Evolutionary conservation across 2,797 vertebrate genomes (phyloP).

Genomic region (Cynopterus sphinx): DNA sequence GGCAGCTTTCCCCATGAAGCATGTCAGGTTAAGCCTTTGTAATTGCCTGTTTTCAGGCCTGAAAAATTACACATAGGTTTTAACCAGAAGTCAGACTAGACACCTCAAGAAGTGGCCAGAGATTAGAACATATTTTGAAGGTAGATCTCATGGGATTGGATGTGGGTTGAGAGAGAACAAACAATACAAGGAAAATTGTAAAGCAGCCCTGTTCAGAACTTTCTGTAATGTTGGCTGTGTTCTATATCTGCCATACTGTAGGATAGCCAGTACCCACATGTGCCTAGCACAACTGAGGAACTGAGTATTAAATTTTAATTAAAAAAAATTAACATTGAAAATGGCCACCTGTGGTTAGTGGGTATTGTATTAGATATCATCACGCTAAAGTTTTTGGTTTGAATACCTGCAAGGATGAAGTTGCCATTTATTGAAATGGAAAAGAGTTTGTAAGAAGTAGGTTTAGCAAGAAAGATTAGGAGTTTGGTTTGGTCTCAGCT

Average conservation of each 20-base stretch:
- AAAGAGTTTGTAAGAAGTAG: not conserved
- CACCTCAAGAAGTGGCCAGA: not conserved
- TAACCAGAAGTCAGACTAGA: not conserved
- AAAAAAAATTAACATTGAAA: not conserved
- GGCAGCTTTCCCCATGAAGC: not conserved
- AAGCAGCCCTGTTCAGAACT: not conserved
- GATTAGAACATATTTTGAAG: not conserved
- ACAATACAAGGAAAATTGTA: not conserved
- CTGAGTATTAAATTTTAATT: not conserved
- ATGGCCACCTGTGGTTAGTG: not conserved
- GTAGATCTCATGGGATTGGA: not conserved
- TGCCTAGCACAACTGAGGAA: not conserved
- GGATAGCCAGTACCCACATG: rapidly evolving
- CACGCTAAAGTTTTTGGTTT: not conserved
- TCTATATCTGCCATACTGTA: rapidly evolving
- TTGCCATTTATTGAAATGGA: not conserved
- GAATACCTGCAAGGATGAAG: not conserved
- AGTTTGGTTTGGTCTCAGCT: not conserved
- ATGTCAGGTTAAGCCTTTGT: not conserved
- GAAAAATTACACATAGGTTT: not conserved
- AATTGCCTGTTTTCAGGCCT: not conserved
- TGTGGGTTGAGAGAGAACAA: not conserved
- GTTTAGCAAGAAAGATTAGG: not conserved
- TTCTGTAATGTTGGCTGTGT: not conserved
- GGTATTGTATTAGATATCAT: not conserved